Percentiles rank a stretch among this genome's conserved stretches.
phyloP scores from a whole-genome alignment of 2,888 invertebrate species.

The Apoderus coryli region DNA sequence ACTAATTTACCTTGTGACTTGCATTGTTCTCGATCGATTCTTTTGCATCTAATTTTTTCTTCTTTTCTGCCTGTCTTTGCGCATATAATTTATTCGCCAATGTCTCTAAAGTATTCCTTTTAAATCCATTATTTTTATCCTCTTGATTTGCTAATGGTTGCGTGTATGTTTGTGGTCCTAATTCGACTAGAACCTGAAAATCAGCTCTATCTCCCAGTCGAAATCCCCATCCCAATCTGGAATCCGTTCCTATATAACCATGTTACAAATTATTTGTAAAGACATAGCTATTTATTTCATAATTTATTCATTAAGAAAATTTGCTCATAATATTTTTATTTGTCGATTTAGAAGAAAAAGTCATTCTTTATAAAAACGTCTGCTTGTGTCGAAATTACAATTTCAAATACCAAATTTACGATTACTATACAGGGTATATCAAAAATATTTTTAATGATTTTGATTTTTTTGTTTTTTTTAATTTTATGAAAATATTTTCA shows the following conservation, averaged over 20 bases:
- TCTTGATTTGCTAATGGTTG: constrained; percentile 43
- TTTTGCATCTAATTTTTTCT: constrained; percentile 14
- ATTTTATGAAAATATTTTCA: too few relatives aligned
- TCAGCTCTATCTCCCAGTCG: constrained; percentile 70
- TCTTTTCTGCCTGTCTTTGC: constrained; percentile 34
- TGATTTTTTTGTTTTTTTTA: too few relatives aligned
- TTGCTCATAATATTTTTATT: neutral
- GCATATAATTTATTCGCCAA: constrained; percentile 26
- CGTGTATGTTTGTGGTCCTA: constrained; percentile 68
- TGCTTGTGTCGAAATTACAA: too few relatives aligned
- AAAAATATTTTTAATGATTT: too few relatives aligned
- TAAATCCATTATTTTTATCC: constrained; percentile 27
- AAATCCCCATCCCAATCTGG: constrained; percentile 64
- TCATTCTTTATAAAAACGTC: neutral
- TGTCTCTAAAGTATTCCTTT: constrained; percentile 34
- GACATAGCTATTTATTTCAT: too few relatives aligned
- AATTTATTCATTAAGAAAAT: neutral
- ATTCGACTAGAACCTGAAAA: constrained; percentile 59
- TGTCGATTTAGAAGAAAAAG: neutral
- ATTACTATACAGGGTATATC: too few relatives aligned
- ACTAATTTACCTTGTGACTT: too few relatives aligned
- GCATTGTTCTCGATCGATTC: constrained; percentile 4
- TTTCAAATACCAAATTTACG: too few relatives aligned
- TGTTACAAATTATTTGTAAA: neutral
- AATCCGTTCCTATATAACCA: constrained; percentile 52